Evolutionary conservation across 2,888 invertebrate genomes (phyloP).

Genomic region (Lottia gigantea): DNA sequence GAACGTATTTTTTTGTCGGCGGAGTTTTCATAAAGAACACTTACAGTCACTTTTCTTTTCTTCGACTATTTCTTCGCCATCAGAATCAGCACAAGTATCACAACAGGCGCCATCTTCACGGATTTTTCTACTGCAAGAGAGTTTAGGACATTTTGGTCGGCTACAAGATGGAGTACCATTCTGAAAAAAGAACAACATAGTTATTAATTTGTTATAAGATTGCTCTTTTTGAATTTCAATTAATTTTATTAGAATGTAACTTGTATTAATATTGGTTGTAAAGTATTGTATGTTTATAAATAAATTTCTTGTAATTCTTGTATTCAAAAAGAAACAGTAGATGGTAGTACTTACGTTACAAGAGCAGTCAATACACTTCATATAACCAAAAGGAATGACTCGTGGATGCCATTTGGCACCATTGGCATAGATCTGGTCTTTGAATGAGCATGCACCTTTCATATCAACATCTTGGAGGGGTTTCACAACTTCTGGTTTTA

Average conservation of each 20-base stretch:
- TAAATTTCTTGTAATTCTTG: too few relatives aligned
- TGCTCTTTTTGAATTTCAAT: background rate
- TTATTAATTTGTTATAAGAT: background rate
- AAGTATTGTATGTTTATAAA: background rate
- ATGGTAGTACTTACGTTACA: conserved; percentile 76
- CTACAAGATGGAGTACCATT: conserved; percentile 26
- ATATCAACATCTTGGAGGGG: conserved; percentile 33
- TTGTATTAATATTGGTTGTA: background rate
- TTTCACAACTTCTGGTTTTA: conserved; percentile 13
- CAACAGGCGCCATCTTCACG: conserved; percentile 28
- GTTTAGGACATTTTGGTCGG: conserved; percentile 24
- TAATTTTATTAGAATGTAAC: too few relatives aligned
- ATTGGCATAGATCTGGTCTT: conserved; percentile 77
- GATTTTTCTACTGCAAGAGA: conserved; percentile 26
- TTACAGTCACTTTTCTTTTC: conserved; percentile 11
- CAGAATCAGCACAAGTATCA: conserved; percentile 26
- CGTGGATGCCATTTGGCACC: conserved; percentile 90
- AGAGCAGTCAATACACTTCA: conserved; percentile 88
- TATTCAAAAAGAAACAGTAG: too few relatives aligned
- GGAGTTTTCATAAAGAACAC: too few relatives aligned
- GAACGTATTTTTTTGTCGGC: too few relatives aligned
- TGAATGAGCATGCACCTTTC: conserved; percentile 73
- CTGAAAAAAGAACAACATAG: conserved; percentile 17
- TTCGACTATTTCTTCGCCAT: background rate
- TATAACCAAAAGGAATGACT: conserved; percentile 86